Conservation (phyloP, 2,797 vertebrate species). For the Fistularia commersonii region DNA sequence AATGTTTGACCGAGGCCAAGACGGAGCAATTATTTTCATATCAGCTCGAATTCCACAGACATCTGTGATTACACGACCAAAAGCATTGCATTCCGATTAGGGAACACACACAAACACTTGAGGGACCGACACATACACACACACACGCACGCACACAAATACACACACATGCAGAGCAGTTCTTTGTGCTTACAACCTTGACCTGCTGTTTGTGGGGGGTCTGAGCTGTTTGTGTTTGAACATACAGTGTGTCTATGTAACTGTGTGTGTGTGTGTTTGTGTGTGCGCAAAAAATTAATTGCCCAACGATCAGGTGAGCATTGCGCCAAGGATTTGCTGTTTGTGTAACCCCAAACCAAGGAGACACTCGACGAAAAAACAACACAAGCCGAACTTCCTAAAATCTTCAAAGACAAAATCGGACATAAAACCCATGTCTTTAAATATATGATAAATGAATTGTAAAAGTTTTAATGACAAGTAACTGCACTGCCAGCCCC, state of each 20-base stretch:
- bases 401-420: too few relatives aligned
- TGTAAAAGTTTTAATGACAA: too few relatives aligned
- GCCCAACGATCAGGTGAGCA: slow-evolving; percentile 41
- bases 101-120: not conserved
- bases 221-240: slow-evolving; percentile 3
- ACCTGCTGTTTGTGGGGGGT: slow-evolving; percentile 48
- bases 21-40: slow-evolving; percentile 64
- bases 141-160: not conserved
- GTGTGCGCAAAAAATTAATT: slow-evolving; percentile 26
- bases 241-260: not conserved
- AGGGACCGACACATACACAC: too few relatives aligned
- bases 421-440: too few relatives aligned
- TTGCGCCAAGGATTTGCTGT: slow-evolving; percentile 49
- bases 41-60: slow-evolving; percentile 63
- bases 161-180: slow-evolving; percentile 6
- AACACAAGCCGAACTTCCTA: slow-evolving; percentile 5
- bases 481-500: too few relatives aligned
- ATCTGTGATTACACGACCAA: slow-evolving; percentile 42
- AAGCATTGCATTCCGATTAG: slow-evolving; percentile 46
- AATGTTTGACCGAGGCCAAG: slow-evolving; percentile 15
- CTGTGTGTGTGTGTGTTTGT: slow-evolving; percentile 22
- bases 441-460: too few relatives aligned
- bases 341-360: slow-evolving; percentile 37
- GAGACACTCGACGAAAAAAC: slow-evolving; percentile 13
- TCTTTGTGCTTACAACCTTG: slow-evolving; percentile 24